These are phyloP conservation scores for Netelia virgata DNA, from an alignment of 2,888 invertebrate species.

Conservation along the genomic window DNA sequence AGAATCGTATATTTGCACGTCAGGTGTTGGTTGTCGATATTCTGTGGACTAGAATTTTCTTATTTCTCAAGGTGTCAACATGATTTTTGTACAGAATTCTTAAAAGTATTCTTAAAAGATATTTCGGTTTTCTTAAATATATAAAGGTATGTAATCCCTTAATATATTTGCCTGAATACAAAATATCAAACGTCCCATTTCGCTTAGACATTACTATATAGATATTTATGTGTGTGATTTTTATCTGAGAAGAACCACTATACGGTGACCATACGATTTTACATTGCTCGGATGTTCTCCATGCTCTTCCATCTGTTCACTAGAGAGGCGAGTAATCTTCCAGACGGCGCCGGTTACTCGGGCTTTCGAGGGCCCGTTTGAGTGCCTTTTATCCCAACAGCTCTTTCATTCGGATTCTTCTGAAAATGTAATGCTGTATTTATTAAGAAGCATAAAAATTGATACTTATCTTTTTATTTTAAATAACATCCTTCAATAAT, in stretches of 20 bases:
- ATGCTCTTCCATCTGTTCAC: constrained; percentile 15
- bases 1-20: too few relatives aligned
- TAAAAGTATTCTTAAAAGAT: constrained; percentile 45
- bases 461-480: too few relatives aligned
- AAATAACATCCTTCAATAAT: too few relatives aligned
- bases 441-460: too few relatives aligned
- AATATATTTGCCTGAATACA: too few relatives aligned
- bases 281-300: constrained; percentile 22
- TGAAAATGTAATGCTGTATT: neutral
- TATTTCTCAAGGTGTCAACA: too few relatives aligned
- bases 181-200: too few relatives aligned
- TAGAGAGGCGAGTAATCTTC: constrained; percentile 59
- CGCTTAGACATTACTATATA: too few relatives aligned
- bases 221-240: too few relatives aligned
- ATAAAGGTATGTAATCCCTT: constrained; percentile 1
- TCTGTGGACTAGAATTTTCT: too few relatives aligned
- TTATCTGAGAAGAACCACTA: too few relatives aligned
- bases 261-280: neutral
- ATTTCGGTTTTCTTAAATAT: neutral
- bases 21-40: too few relatives aligned
- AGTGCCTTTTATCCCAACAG: constrained; percentile 15
- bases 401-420: neutral
- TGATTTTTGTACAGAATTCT: neutral
- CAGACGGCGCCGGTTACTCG: constrained; percentile 67
- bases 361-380: constrained; percentile 38